Base-by-base conservation (phyloP, 1,140 invertebrate genomes). In the Drosophila miranda region DNA sequence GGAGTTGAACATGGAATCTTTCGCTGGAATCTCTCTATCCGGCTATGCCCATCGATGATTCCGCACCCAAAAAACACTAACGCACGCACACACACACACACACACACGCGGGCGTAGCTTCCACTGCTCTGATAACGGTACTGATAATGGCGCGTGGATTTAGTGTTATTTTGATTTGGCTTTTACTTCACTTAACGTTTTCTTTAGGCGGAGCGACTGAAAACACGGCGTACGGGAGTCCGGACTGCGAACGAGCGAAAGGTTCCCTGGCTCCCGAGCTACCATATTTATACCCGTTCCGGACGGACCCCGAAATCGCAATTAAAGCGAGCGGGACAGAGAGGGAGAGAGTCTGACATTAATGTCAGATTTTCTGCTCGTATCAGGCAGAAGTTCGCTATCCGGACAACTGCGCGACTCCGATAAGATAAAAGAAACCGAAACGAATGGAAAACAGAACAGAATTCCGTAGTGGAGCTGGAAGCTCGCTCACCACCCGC, bases 161-260 rank as follows among this genome's bases (percentile, higher is more conserved):
- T 21, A 16, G 14, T 38, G 11, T 13, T 38, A 13, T 50, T 66
- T 67, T 44, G 30, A 52, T 45, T 68, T 42, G 43, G 43, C 52
- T 26, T 50, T 51, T 45, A 13, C 11, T 38, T 38, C 34, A 38
- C 34, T 38, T 38, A 3, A 30, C 7, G 11, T 38, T 11, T 11
- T 38, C 1, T 34, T 16, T 21, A 45, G 13, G n/a, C 26, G 7
- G 45, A 28, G 38, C 30, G 66, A 41, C 16, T 49, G 66, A 60
- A 78, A 67, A 78, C 73, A 63, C 45, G 53, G 73, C 54, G 54
- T 50, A 69, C 67, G 43, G 70, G 56, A 62, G 54, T 68, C 44
- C 46, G 57, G 54, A 63, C 75, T 54, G 44, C 23, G 87, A 89
- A 80, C 72, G 78, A 86, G 59, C 81, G 73, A 81, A 89, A 89